phyloP scores from a whole-genome alignment of 1,140 invertebrate genomes.

The Stenopsyche tienmushanensis region DNA sequence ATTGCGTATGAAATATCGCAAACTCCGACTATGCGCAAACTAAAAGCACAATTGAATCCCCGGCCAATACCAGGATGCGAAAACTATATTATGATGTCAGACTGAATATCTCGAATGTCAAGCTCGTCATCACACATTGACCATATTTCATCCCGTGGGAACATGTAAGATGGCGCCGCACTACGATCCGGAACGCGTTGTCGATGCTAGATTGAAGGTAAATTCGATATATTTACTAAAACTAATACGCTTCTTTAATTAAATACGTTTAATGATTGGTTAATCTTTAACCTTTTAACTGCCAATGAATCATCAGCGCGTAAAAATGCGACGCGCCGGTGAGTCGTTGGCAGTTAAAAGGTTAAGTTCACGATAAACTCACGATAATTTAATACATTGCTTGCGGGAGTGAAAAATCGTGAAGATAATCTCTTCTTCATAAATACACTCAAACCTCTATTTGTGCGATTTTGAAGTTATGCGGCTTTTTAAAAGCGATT shows the following conservation, averaged over 20 bases:
- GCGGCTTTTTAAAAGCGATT: no score
- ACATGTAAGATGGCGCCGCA: slow-evolving; percentile 64
- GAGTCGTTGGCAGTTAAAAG: no score
- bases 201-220: slow-evolving; percentile 55
- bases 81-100: slow-evolving; percentile 55
- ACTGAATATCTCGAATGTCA: slow-evolving; percentile 61
- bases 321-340: no score
- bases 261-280: background rate
- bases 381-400: no score
- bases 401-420: no score
- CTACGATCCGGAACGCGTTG: slow-evolving; percentile 57
- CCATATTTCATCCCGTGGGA: slow-evolving; percentile 57
- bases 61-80: slow-evolving; percentile 63
- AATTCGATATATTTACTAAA: background rate
- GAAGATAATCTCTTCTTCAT: no score
- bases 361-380: no score
- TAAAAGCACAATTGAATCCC: slow-evolving; percentile 65
- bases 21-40: slow-evolving; percentile 62
- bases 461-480: no score
- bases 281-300: no score
- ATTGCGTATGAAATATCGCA: slow-evolving; percentile 63
- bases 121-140: slow-evolving; percentile 51
- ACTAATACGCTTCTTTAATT: background rate
- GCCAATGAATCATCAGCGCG: no score
- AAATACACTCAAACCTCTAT: no score